phyloP scores from a whole-genome alignment of 2,113 vertebrate species.

The Melozone crissalis region DNA sequence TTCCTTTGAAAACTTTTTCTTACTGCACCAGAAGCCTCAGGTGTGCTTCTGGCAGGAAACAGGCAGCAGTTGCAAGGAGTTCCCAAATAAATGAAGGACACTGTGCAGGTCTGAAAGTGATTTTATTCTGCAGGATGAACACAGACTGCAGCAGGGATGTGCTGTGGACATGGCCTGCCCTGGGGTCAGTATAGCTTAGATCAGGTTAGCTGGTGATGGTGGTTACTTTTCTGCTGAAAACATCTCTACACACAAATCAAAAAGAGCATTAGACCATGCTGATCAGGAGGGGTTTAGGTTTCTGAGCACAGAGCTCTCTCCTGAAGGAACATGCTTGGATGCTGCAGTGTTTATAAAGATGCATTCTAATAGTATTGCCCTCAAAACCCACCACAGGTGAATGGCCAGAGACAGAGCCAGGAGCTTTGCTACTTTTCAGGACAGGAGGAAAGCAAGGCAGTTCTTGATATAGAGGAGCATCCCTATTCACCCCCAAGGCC shows the following conservation, averaged over 20 bases:
- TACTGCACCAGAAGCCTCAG: not conserved
- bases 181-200: not conserved
- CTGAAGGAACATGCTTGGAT: not conserved
- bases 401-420: not conserved
- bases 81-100: not conserved
- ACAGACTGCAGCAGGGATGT: not conserved
- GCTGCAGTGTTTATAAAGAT: fast-evolving
- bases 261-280: not conserved
- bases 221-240: not conserved
- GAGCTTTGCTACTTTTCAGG: not conserved
- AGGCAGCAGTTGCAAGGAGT: not conserved
- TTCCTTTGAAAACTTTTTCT: not conserved
- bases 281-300: not conserved
- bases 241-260: not conserved
- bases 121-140: slow-evolving; percentile 21
- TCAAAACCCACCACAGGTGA: not conserved
- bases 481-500: not conserved
- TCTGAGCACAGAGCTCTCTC: not conserved
- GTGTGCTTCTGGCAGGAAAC: not conserved
- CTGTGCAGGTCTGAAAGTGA: not conserved
- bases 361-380: not conserved
- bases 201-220: not conserved
- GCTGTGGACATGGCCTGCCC: no score
- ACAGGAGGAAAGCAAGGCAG: not conserved
- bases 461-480: not conserved